phyloP scores from a whole-genome alignment of 2,888 invertebrate species.

The Sarcophaga subvicina region DNA sequence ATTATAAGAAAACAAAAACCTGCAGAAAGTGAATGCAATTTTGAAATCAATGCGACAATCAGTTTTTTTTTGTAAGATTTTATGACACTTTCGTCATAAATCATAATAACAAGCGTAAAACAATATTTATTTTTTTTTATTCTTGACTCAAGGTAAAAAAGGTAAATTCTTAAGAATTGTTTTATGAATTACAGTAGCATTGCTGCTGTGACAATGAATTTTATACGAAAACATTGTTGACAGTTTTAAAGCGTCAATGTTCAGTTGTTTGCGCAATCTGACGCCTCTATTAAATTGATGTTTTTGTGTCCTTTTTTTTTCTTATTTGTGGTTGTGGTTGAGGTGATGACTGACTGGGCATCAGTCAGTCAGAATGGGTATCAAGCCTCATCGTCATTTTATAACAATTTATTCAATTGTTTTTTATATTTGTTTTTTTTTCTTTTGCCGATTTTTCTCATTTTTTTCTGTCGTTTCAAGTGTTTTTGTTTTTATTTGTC shows the following conservation, averaged over 20 bases:
- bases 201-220: constrained; percentile 18
- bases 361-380: constrained; percentile 38
- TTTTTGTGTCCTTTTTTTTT: constrained; percentile 1
- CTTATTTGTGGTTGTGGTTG: constrained; percentile 6
- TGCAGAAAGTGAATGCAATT: not conserved
- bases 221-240: constrained; percentile 50
- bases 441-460: constrained; percentile 44
- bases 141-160: not conserved
- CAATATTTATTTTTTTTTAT: constrained; percentile 43
- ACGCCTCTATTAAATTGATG: constrained; percentile 65
- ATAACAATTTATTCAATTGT: constrained; percentile 40
- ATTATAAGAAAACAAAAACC: constrained; percentile 30
- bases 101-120: constrained; percentile 67
- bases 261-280: constrained; percentile 61
- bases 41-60: constrained; percentile 64
- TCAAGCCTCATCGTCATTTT: constrained; percentile 2
- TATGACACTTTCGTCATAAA: constrained; percentile 65
- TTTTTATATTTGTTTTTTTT: not conserved
- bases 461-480: constrained; percentile 6
- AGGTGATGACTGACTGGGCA: constrained; percentile 59
- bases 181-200: constrained; percentile 31
- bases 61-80: constrained; percentile 35
- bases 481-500: constrained; percentile 46
- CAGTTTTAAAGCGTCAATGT: constrained; percentile 61
- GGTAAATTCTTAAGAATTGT: constrained; percentile 43